Evolutionary conservation across 2,797 vertebrate species (phyloP), one percentile per base, ranked within the genome.

Genomic region (Lateolabrax maculatus): DNA sequence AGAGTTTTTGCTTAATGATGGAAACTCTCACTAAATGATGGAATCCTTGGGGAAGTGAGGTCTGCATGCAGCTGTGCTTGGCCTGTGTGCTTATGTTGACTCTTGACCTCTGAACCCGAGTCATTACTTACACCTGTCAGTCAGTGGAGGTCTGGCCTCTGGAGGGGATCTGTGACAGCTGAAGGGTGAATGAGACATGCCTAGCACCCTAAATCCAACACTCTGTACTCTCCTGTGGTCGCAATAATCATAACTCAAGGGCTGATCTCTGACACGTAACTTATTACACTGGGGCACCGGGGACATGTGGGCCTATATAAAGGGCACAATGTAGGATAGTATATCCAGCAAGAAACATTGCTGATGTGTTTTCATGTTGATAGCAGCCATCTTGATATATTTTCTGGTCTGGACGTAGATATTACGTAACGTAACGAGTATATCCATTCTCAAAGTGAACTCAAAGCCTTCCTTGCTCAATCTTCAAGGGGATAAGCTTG

Each of bases 91-190:
- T 89, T 87, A 84, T 83, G 86, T 82, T 87, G 89, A 92, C 87
- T 89, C 43, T 6, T 83, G 89, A 93, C 89, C 93, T 88, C 60
- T 93, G 91, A 93, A 84, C 92, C 63, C 0, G 21, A 82, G 79
- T 90, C 91, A 92, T 94, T 94, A 94, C 88, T 89, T 92, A 92
- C 93, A 94, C 91, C 94, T 94, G 93, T 93, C 94, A 94, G 87
- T 94, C 92, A 93, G 85, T 27, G 13, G 80, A 80, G 76, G 61
- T 76, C 83, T 43, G 55, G 87, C 80, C 92, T 86, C 87, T 77
- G 61, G 80, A 85, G 81, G 83, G 68, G 73, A 64, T 81, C 64
- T 81, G 81, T 90, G 92, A 94, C 92, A 94, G 94, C 93, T 93
- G 91, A 91, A 86, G 89, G 90, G 90, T 90, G 89, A 92, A 86